phyloP scores from a whole-genome alignment of 2,113 vertebrate species.

The Microtus pennsylvanicus region DNA sequence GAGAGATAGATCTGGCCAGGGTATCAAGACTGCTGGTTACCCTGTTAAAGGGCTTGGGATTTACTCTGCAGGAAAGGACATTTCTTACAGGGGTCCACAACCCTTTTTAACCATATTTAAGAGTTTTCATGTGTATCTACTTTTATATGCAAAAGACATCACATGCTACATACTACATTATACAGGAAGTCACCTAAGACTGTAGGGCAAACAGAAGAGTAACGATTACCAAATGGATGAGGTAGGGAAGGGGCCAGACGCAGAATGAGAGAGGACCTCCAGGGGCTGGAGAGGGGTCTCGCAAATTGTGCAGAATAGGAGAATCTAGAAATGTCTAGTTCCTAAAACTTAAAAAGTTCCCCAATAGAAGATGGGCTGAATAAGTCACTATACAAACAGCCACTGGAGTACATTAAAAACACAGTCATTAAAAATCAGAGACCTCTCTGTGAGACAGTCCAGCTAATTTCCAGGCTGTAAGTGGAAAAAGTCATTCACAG shows the following conservation, averaged over 20 bases:
- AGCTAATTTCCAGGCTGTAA: not conserved
- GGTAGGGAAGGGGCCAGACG: not conserved
- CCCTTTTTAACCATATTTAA: not conserved
- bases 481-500: not conserved
- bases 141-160: conserved; percentile 30
- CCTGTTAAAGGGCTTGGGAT: not conserved
- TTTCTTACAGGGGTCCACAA: not conserved
- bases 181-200: not conserved
- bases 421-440: not conserved
- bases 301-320: not conserved
- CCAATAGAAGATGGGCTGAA: not conserved
- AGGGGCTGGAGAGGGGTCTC: not conserved
- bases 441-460: not conserved
- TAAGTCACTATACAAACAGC: not conserved
- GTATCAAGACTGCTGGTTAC: not conserved
- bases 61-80: not conserved
- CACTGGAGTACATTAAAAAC: not conserved
- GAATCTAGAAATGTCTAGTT: not conserved
- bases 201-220: not conserved
- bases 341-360: conserved; percentile 24
- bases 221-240: not conserved
- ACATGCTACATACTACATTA: not conserved
- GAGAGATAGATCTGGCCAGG: not conserved
- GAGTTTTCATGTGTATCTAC: not conserved
- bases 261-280: not conserved